Percentiles rank a stretch among this genome's conserved stretches.
Conservation (phyloP, 2,113 vertebrate genomes). For the Bubo blakistoni region DNA sequence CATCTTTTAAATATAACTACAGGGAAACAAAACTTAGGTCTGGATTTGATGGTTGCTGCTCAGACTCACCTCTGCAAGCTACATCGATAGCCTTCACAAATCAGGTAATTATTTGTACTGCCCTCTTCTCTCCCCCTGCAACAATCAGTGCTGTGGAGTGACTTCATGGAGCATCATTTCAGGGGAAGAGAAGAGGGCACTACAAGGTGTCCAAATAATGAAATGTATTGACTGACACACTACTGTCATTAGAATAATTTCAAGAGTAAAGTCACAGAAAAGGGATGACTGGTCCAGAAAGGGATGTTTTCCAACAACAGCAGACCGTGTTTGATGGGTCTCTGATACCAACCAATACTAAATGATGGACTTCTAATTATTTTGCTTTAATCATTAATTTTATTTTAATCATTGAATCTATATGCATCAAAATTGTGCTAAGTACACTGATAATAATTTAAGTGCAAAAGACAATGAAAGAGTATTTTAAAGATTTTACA, state of each 20-base stretch:
- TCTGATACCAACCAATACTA: neutral
- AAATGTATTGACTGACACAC: neutral
- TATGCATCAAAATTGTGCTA: neutral
- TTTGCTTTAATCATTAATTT: neutral
- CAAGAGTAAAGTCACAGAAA: neutral
- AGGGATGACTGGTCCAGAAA: neutral
- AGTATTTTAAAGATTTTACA: conserved; percentile 26
- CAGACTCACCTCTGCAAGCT: neutral
- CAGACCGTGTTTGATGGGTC: neutral
- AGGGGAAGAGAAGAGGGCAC: neutral
- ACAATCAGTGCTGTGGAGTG: fast-evolving
- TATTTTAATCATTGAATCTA: neutral
- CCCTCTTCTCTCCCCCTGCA: neutral
- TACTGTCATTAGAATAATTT: neutral
- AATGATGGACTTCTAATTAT: neutral
- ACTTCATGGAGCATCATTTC: neutral
- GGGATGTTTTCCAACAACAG: neutral
- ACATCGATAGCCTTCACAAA: neutral
- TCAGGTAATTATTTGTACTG: neutral
- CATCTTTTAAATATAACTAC: neutral
- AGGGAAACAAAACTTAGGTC: neutral
- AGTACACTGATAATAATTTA: neutral
- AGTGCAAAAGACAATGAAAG: neutral
- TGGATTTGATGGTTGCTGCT: neutral
- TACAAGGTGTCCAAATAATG: neutral